Evolutionary conservation across 2,888 invertebrate genomes (phyloP), one percentile per base, ranked within the genome.

Genomic region (Augiades crinisus): DNA sequence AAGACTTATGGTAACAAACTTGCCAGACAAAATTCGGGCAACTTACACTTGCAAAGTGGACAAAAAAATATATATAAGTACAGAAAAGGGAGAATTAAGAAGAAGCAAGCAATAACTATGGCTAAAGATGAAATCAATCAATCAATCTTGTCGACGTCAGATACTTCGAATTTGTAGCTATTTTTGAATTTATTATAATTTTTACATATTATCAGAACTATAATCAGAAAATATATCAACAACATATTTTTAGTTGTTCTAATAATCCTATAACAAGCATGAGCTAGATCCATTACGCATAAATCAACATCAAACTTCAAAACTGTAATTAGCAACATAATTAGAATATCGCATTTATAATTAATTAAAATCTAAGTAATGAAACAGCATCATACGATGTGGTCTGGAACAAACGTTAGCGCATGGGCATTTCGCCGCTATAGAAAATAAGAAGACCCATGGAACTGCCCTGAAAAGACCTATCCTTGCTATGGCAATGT

Each of bases 201-300:
- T 22, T 5, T 6, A n/a, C n/a, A n/a, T n/a, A n/a, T n/a, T n/a
- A n/a, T n/a, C n/a, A n/a, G n/a, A n/a, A n/a, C n/a, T n/a, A n/a
- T n/a, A 2, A 10, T 27, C 27, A 27, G 10, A 10, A 10, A 10
- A 27, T 4, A 27, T 10, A 22, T 22, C 3, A 22, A 27, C n/a
- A 27, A 27, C 27, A 27, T 27, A n/a, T 2, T 40, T 40, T 27
- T 16, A 4, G 5, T 21, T 21, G 4, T 27, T 5, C 27, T 22
- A 6, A 13, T 22, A 22, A 27, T 10, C 10, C 27, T 17, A 13
- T 10, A 13, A 22, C 41, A 41, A 17, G 41, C 41, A 41, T 41
- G 27, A 8, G 41, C 41, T 41, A 41, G 27, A 41, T 10, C 16
- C 41, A 41, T 41, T 40, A 27, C 27, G 27, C 40, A 8, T 41